Evolutionary conservation across 2,888 invertebrate species (phyloP), one percentile per base, ranked within the genome.

Genomic region (Macrophya alboannulata): DNA sequence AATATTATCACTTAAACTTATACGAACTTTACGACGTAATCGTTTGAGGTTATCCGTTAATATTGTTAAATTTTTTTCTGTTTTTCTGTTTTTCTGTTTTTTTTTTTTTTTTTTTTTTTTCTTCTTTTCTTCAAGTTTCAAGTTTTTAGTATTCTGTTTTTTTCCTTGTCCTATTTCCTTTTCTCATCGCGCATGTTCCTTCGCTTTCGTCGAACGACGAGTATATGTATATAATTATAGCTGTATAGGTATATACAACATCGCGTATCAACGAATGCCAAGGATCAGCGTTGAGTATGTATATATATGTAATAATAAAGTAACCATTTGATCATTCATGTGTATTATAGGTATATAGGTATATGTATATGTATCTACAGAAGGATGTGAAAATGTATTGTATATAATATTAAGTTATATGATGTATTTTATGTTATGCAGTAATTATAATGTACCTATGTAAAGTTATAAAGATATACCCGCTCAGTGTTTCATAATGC

Each of bases 401-500:
- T 68, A 68, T 68, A 31, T 62, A 62, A 62, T 25, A 48, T 62
- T 21, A 9, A 25, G 21, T 25, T 62, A 62, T 48, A 10, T 25
- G 9, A 43, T 37, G 43, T 43, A 72, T 31, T 37, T 8, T 37
- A n/a, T 71, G n/a, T 71, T 51, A 71, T 37, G 71, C n/a, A 37
- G 15, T 51, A 17, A 17, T 17, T 15, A 40, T 68, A 37, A 71
- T 15, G 71, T 37, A 72, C 12, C 6, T 71, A n/a, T 43, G 40
- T 71, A 71, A 62, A 81, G 81, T 81, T 59, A 51, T 91, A 92
- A 88, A 90, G 91, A 31, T 31, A 31, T 31, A 92, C 90, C 90
- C 93, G 90, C 91, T 91, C 90, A 91, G 90, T 91, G 92, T 68
- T 90, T 90, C 89, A 90, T 93, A 93, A 93, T 93, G 93, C 93